phyloP scores from a whole-genome alignment of 2,888 invertebrate genomes.

The Synanthedon andrenaeformis region DNA sequence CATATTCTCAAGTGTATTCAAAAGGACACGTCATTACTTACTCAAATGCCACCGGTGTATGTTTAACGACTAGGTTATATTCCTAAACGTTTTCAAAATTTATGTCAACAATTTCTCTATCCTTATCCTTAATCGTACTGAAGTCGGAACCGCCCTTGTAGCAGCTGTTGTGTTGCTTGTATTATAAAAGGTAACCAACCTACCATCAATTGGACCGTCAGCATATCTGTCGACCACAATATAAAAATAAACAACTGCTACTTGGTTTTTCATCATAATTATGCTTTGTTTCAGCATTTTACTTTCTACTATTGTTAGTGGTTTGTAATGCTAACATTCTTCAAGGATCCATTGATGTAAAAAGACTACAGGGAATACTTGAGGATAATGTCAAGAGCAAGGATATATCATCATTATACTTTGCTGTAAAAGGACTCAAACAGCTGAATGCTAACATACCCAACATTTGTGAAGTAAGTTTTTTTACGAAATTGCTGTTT shows the following conservation, averaged over 20 bases:
- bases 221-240: too few species aligned
- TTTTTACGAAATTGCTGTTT: not conserved
- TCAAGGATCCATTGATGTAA: constrained; percentile 50
- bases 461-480: constrained; percentile 71
- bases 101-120: too few species aligned
- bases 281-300: constrained; percentile 22
- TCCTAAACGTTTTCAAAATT: too few species aligned
- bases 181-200: too few species aligned
- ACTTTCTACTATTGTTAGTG: constrained; percentile 27
- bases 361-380: constrained; percentile 45
- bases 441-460: constrained; percentile 73
- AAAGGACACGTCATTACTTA: constrained; percentile 48
- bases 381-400: constrained; percentile 63
- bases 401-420: constrained; percentile 77
- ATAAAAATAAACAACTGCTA: too few species aligned
- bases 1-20: too few species aligned
- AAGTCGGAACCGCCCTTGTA: too few species aligned
- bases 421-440: constrained; percentile 79
- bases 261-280: too few species aligned
- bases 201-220: too few species aligned
- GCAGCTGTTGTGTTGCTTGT: too few species aligned
- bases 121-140: too few species aligned
- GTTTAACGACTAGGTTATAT: too few species aligned
- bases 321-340: constrained; percentile 38
- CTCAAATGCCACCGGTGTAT: not conserved